Percentiles rank a stretch among this genome's conserved stretches.
These are phyloP conservation scores for Ciconia nigra DNA, from an alignment of 2,797 vertebrate genomes.

Conservation along the genomic window DNA sequence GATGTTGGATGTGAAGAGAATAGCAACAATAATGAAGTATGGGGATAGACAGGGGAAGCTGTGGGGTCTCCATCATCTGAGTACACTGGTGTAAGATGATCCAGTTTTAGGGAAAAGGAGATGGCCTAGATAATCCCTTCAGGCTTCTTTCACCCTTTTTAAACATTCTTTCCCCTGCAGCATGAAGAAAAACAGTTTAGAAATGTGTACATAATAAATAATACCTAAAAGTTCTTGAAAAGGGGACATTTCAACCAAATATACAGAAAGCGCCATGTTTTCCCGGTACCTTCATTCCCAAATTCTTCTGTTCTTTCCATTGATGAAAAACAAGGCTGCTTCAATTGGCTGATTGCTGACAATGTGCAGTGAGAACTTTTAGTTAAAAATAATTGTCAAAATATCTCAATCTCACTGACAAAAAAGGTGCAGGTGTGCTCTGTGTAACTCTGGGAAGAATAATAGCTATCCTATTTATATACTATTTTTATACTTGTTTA, in stretches of 20 bases:
- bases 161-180: background rate
- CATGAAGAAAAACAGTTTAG: background rate
- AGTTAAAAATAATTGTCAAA: constrained; percentile 38
- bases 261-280: rapidly evolving
- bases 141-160: background rate
- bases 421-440: constrained; percentile 7
- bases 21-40: background rate
- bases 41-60: background rate
- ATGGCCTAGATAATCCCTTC: background rate
- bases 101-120: background rate
- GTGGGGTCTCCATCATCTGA: background rate
- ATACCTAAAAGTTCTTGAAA: background rate
- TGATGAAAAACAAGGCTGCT: background rate
- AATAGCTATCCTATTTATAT: background rate
- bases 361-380: background rate
- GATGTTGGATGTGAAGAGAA: background rate
- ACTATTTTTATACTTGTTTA: background rate
- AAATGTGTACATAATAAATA: background rate
- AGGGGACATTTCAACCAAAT: background rate
- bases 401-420: constrained; percentile 37
- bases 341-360: background rate
- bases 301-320: background rate
- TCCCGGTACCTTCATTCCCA: background rate
- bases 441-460: background rate
- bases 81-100: background rate